These are phyloP conservation scores for Drosophila atripex DNA, from an alignment of 2,888 invertebrate genomes.

Conservation along the genomic window DNA sequence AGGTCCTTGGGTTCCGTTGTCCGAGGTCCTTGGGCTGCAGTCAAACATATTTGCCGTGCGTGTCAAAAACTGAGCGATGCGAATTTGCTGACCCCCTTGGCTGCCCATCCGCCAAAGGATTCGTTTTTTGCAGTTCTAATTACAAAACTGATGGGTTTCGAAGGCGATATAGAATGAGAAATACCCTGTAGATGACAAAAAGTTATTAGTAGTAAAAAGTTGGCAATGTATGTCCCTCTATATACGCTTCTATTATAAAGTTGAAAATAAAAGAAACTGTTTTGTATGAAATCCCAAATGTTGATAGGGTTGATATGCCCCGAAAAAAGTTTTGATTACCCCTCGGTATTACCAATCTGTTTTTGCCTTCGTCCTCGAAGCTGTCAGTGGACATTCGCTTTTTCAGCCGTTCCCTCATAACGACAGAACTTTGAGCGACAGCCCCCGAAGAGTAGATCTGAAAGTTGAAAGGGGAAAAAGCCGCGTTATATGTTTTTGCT, in stretches of 20 bases:
- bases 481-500: slow-evolving; percentile 70
- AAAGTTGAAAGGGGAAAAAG: slow-evolving; percentile 28
- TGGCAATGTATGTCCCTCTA: background rate
- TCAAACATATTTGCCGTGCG: slow-evolving; percentile 64
- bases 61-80: slow-evolving; percentile 65
- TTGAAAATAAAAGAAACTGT: background rate
- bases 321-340: too few species aligned
- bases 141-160: slow-evolving; percentile 1
- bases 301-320: background rate
- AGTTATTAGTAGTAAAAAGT: background rate
- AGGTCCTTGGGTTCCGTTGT: slow-evolving; percentile 17
- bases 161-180: background rate
- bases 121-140: slow-evolving; percentile 30
- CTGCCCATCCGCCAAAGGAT: background rate
- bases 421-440: slow-evolving; percentile 61
- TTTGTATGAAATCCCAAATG: background rate
- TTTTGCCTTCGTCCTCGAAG: slow-evolving; percentile 5
- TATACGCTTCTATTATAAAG: background rate
- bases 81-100: slow-evolving; percentile 41
- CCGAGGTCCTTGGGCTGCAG: slow-evolving; percentile 13
- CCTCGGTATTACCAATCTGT: slow-evolving; percentile 9
- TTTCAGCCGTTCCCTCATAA: slow-evolving; percentile 44
- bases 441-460: slow-evolving; percentile 14
- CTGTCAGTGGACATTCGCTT: slow-evolving; percentile 51
- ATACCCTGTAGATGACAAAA: slow-evolving; percentile 2